Evolutionary conservation across 1,140 invertebrate species (phyloP), one percentile per base, ranked within the genome.

Genomic region (Zaprionus ornatus): DNA sequence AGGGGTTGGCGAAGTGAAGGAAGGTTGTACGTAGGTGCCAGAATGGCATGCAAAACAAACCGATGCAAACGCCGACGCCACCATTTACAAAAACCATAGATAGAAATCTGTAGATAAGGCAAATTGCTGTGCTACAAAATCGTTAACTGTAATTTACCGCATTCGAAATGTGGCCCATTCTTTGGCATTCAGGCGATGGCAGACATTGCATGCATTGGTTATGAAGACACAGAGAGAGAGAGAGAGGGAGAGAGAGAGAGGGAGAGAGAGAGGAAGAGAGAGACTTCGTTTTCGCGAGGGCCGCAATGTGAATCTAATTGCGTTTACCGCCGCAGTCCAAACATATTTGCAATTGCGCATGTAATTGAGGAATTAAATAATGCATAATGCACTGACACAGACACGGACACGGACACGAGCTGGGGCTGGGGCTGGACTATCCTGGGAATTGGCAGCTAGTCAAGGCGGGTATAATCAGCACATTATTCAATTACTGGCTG

Each of bases 61-160:
- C 77, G 78, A 72, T 52, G 67, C 54, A 61, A 75, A 71, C 70
- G 77, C 80, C 70, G 83, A 88, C 81, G 85, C 83, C 80, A 76
- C 85, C 85, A 88, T 88, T 88, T 88, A 79, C 86, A 88, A 90
- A 79, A 71, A 48, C 85, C 78, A 78, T 68, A 82, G 85, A 90
- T 90, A 90, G 76, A 85, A 79, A 90, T 90, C 86, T 90, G 59
- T 32, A 82, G 85, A 90, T 90, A 90, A 90, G 66, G 86, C 79
- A 90, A 90, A 90, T 90, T 90, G 85, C 85, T 85, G 81, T 82
- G 85, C 86, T 90, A 90, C 86, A 90, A 90, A 90, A 90, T 90
- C 81, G 85, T 90, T 90, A 90, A 85, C 81, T 85, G 85, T 90
- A 90, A 90, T 90, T 90, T 90, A 90, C 81, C 81, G 85, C 79